Percentiles rank a stretch among this genome's conserved stretches.
phyloP scores from a whole-genome alignment of 2,888 invertebrate species.

The Phyto melanocephala region DNA sequence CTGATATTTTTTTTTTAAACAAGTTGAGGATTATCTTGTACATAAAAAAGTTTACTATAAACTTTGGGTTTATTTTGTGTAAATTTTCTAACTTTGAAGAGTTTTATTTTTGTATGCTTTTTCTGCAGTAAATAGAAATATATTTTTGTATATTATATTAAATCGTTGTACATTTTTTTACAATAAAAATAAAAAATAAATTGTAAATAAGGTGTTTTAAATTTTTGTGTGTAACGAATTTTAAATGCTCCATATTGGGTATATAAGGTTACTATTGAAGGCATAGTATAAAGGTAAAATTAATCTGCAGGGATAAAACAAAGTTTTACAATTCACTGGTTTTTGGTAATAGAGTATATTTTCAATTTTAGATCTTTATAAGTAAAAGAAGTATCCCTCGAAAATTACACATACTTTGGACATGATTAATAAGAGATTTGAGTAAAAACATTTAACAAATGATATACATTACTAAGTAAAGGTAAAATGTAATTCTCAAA shows the following conservation, averaged over 20 bases:
- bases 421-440: too few relatives aligned
- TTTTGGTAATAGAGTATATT: too few relatives aligned
- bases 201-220: background rate
- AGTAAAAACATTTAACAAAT: too few relatives aligned
- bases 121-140: background rate
- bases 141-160: slow-evolving; percentile 14
- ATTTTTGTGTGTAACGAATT: background rate
- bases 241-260: background rate
- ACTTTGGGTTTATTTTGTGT: slow-evolving; percentile 18
- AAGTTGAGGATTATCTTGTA: slow-evolving; percentile 38
- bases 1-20: background rate
- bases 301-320: too few relatives aligned
- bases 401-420: too few relatives aligned
- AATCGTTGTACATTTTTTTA: slow-evolving; percentile 6
- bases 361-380: too few relatives aligned
- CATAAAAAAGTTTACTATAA: slow-evolving; percentile 51
- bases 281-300: too few relatives aligned
- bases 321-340: too few relatives aligned
- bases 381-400: too few relatives aligned
- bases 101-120: slow-evolving; percentile 10
- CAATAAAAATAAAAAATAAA: background rate
- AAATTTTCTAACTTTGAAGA: background rate
- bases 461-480: too few relatives aligned
- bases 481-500: too few relatives aligned
- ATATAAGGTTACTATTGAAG: too few relatives aligned